phyloP scores from a whole-genome alignment of 2,113 vertebrate genomes.

The Porphyrio hochstetteri region DNA sequence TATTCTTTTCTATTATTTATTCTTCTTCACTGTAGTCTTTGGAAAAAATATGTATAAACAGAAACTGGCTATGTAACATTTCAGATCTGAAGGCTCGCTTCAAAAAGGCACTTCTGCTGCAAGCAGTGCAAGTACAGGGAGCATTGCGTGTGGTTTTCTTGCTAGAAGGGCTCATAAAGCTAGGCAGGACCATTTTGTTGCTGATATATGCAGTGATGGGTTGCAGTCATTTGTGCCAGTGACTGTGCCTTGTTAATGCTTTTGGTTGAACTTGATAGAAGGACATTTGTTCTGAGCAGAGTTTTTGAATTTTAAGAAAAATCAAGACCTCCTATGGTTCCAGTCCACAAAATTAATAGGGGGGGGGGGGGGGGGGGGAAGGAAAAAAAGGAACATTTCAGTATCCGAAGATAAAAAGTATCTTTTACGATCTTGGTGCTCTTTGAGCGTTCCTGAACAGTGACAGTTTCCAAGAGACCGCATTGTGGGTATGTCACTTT shows the following conservation, averaged over 20 bases:
- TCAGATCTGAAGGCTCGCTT: neutral
- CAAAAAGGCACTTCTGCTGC: neutral
- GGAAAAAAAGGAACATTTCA: neutral
- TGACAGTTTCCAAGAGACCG: neutral
- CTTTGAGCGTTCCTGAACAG: neutral
- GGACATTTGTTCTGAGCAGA: neutral
- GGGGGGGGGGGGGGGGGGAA: accelerated
- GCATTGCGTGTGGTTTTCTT: neutral
- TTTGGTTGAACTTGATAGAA: neutral
- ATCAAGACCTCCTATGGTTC: neutral
- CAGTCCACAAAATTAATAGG: neutral
- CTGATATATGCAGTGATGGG: neutral
- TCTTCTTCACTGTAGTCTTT: neutral
- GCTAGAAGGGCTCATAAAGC: neutral
- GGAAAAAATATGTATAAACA: neutral
- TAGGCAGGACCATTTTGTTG: neutral
- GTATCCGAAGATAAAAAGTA: neutral
- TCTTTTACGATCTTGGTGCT: neutral
- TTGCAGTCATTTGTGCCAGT: neutral
- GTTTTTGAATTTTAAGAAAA: neutral
- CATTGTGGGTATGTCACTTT: neutral
- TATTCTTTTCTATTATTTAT: neutral
- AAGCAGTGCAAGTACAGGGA: neutral
- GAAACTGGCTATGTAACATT: neutral
- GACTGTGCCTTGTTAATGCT: neutral